Evolutionary conservation across 2,888 invertebrate species (phyloP).

Genomic region (Eudemis profundana): DNA sequence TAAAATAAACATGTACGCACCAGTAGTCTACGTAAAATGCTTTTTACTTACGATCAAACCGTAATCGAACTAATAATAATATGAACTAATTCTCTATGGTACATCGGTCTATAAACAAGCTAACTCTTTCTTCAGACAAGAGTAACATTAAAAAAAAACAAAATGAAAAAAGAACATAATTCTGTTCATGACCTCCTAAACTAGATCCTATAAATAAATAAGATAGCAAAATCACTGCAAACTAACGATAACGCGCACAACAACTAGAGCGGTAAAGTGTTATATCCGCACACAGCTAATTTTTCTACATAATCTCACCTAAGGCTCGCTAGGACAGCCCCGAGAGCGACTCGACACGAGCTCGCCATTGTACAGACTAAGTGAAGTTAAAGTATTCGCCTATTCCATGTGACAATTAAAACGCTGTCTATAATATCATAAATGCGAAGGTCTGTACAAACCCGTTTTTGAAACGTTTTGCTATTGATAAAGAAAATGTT

Average conservation of each 20-base stretch:
- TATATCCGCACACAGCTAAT: background rate
- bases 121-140: too few species aligned
- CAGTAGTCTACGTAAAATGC: too few species aligned
- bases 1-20: too few species aligned
- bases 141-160: too few species aligned
- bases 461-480: slow-evolving; percentile 10
- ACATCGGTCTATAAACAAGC: too few species aligned
- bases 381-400: slow-evolving; percentile 54
- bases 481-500: background rate
- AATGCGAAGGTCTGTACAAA: slow-evolving; percentile 28
- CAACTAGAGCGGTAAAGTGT: background rate
- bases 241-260: background rate
- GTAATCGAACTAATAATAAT: too few species aligned
- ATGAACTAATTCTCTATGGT: too few species aligned
- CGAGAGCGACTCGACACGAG: slow-evolving; percentile 76
- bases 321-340: slow-evolving; percentile 67
- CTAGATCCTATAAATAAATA: background rate
- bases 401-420: slow-evolving; percentile 40
- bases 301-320: slow-evolving; percentile 65
- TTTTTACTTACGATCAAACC: too few species aligned
- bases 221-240: background rate
- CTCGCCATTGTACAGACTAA: slow-evolving; percentile 79
- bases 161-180: too few species aligned
- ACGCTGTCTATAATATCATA: slow-evolving; percentile 24
- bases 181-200: background rate